These are phyloP conservation scores for Brachylomia viminalis DNA, from an alignment of 2,888 invertebrate genomes.

Conservation along the genomic window DNA sequence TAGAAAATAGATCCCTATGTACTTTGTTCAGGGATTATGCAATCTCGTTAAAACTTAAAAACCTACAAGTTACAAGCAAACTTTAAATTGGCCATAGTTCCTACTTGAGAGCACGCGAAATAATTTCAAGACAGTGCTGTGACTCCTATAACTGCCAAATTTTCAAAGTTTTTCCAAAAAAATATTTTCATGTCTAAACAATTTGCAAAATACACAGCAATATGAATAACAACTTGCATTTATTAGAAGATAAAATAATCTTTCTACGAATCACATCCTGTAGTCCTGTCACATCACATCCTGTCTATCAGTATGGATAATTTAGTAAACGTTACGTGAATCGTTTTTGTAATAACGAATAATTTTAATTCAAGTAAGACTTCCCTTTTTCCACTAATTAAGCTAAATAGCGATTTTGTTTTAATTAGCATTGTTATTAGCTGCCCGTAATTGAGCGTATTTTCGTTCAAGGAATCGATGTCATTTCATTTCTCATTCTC, in stretches of 20 bases:
- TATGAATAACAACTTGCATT: not conserved
- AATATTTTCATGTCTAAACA: too few relatives aligned
- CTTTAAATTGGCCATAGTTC: not conserved
- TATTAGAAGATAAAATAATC: not conserved
- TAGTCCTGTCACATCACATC: too few relatives aligned
- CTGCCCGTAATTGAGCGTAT: not conserved
- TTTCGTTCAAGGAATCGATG: not conserved
- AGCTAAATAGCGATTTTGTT: constrained; percentile 10
- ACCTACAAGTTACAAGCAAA: not conserved
- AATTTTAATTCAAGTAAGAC: constrained; percentile 29
- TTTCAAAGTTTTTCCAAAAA: not conserved
- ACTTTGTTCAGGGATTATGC: not conserved
- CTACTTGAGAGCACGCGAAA: not conserved
- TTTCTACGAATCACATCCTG: not conserved
- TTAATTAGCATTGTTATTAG: constrained; percentile 17
- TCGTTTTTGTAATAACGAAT: not conserved
- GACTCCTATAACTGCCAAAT: not conserved
- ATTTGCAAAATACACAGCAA: not conserved
- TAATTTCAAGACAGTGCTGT: not conserved
- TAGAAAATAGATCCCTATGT: not conserved
- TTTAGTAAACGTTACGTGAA: not conserved
- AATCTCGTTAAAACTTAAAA: too few relatives aligned
- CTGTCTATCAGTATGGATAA: not conserved
- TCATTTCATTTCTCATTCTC: not conserved
- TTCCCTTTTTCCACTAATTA: constrained; percentile 14